A percentile compares a stretch with the other conserved stretches of the same genome.
Conservation (phyloP, 2,888 invertebrate species). For the Chrysina gloriosa region DNA sequence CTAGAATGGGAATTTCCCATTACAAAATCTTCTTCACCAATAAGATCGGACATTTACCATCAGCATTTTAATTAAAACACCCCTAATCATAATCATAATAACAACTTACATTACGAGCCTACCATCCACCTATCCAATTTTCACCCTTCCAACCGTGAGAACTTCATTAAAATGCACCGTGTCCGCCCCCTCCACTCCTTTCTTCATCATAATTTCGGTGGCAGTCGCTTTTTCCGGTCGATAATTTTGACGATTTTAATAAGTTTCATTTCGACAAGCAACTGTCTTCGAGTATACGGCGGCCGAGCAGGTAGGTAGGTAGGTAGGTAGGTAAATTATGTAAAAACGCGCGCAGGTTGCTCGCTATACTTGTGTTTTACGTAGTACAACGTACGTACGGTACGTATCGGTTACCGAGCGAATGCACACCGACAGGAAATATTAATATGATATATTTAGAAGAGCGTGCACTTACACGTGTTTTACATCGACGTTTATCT, state of each 20-base stretch:
- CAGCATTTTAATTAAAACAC: neutral
- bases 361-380: neutral
- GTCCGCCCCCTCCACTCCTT: neutral
- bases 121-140: neutral
- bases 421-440: constrained; percentile 15
- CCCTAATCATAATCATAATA: no score
- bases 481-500: constrained; percentile 31
- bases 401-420: neutral
- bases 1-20: no score
- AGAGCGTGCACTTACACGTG: constrained; percentile 38
- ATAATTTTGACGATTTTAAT: neutral
- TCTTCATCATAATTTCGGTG: neutral
- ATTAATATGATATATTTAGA: constrained; percentile 37
- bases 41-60: no score
- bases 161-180: neutral
- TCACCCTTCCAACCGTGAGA: neutral
- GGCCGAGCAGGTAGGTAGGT: no score
- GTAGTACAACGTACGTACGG: neutral
- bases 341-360: neutral
- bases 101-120: no score
- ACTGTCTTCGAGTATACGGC: neutral
- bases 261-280: neutral
- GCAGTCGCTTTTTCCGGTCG: neutral
- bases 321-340: constrained; percentile 4
- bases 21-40: no score